A percentile compares a stretch with the other conserved stretches of the same genome.
Evolutionary conservation across 2,113 vertebrate species (phyloP).

Genomic region (Capreolus pygargus): DNA sequence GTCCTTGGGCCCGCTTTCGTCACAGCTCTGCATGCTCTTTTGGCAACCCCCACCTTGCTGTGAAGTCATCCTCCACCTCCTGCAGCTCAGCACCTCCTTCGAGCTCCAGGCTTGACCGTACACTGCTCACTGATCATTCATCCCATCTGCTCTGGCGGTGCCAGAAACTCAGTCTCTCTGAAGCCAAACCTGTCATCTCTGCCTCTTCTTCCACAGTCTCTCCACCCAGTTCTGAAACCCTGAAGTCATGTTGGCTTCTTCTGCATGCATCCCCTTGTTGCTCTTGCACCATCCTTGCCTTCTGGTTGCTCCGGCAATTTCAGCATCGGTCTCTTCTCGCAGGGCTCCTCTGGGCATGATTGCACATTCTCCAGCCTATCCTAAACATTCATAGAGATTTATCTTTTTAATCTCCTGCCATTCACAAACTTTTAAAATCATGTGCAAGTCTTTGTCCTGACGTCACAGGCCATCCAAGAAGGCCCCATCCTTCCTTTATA

Average conservation of each 20-base stretch:
- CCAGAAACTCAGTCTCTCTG: neutral
- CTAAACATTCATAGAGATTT: no score
- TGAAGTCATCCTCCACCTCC: neutral
- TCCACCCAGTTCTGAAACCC: neutral
- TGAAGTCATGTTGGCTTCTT: neutral
- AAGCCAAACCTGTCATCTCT: neutral
- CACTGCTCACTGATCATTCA: fast-evolving
- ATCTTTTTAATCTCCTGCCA: neutral
- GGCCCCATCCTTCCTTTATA: neutral
- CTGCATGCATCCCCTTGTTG: neutral
- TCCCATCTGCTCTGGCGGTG: neutral
- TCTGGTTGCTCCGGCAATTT: neutral
- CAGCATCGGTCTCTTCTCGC: neutral
- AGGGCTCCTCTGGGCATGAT: neutral
- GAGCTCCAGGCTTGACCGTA: neutral
- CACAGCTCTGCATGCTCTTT: fast-evolving
- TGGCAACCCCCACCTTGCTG: neutral
- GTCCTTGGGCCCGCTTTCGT: neutral
- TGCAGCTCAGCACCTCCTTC: neutral
- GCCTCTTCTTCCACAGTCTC: neutral
- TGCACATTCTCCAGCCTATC: neutral
- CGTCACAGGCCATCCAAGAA: neutral
- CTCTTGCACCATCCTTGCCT: neutral
- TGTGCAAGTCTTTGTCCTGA: neutral
- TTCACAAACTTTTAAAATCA: neutral